Conservation (phyloP, 2,797 vertebrate genomes). For the Sebastes umbrosus region DNA sequence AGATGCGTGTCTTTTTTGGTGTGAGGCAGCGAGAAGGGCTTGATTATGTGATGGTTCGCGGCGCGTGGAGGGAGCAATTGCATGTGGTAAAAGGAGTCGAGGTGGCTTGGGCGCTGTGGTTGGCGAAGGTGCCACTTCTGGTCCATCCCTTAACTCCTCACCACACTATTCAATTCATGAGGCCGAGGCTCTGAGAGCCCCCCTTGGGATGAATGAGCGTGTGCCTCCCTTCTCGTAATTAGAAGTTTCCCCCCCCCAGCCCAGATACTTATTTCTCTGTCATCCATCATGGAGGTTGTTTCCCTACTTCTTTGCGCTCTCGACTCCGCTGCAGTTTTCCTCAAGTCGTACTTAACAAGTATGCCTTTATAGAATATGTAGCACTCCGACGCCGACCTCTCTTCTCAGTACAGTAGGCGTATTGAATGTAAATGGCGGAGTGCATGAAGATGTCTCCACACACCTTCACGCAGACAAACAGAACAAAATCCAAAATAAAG, state of each 20-base stretch:
- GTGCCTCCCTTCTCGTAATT: slow-evolving; percentile 71
- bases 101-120: slow-evolving; percentile 67
- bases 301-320: slow-evolving; percentile 44
- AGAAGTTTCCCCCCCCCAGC: slow-evolving; percentile 68
- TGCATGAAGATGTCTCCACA: slow-evolving; percentile 46
- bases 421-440: slow-evolving; percentile 52
- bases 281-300: slow-evolving; percentile 75
- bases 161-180: slow-evolving; percentile 77
- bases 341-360: slow-evolving; percentile 54
- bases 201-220: slow-evolving; percentile 63
- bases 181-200: slow-evolving; percentile 58
- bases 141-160: slow-evolving; percentile 67
- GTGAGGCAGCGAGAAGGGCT: slow-evolving; percentile 65
- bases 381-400: slow-evolving; percentile 19
- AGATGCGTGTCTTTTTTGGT: slow-evolving; percentile 67
- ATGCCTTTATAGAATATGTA: slow-evolving; percentile 59
- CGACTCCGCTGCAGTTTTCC: slow-evolving; percentile 43
- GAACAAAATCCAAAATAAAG: slow-evolving; percentile 43
- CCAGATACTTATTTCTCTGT: slow-evolving; percentile 73
- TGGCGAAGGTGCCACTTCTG: slow-evolving; percentile 76
- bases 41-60: slow-evolving; percentile 72
- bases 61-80: slow-evolving; percentile 44
- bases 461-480: slow-evolving; percentile 36
- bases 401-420: slow-evolving; percentile 45
- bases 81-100: slow-evolving; percentile 66